Evolutionary conservation across 2,797 vertebrate species (phyloP).

Genomic region (Tamandua tetradactyla): DNA sequence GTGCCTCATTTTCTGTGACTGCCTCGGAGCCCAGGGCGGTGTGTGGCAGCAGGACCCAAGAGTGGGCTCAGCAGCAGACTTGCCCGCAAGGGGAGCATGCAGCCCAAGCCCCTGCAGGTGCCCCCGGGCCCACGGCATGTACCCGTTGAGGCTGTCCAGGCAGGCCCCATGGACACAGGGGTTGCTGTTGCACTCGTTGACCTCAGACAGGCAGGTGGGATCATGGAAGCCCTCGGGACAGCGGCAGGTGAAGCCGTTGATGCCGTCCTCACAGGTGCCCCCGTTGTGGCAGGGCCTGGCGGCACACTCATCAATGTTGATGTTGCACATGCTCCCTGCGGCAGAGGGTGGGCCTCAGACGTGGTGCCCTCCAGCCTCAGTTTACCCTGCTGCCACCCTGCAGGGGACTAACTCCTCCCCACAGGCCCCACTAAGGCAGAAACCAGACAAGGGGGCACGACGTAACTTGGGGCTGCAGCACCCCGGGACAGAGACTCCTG

Average conservation of each 20-base stretch:
- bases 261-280: slow-evolving; percentile 93
- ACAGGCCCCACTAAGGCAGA: background rate
- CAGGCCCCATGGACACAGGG: slow-evolving; percentile 96
- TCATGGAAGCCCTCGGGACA: slow-evolving; percentile 95
- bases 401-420: background rate
- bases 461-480: too few species aligned
- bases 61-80: background rate
- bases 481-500: too few species aligned
- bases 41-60: background rate
- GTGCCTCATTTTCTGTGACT: too few species aligned
- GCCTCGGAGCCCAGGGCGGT: background rate
- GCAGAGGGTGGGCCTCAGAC: background rate
- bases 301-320: slow-evolving; percentile 95
- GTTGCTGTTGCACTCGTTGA: slow-evolving; percentile 96
- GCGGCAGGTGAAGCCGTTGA: slow-evolving; percentile 93
- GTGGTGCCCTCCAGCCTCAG: background rate
- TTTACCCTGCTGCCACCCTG: background rate
- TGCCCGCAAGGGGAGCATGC: too few species aligned
- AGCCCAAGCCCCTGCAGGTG: too few species aligned
- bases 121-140: slow-evolving; percentile 34
- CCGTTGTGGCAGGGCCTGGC: slow-evolving; percentile 95
- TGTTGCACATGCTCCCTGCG: slow-evolving; percentile 94
- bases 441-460: too few species aligned
- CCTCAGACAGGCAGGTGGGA: slow-evolving; percentile 93
- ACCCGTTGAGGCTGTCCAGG: slow-evolving; percentile 94